Conservation (phyloP, 2,113 vertebrate genomes). For the Nipponia nippon region DNA sequence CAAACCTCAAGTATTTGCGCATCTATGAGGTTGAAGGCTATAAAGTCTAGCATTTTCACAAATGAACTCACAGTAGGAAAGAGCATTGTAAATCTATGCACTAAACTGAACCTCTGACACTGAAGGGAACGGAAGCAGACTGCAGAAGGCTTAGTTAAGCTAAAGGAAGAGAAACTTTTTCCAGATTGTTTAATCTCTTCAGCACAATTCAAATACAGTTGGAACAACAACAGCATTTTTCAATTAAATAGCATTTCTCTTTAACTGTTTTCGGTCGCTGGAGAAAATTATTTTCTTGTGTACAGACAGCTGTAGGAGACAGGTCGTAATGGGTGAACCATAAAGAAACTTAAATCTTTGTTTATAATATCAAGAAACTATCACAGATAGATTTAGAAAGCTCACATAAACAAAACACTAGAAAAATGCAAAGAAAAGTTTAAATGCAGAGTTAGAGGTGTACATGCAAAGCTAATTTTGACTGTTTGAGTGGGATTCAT, state of each 20-base stretch:
- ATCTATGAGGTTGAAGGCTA: neutral
- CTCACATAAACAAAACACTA: neutral
- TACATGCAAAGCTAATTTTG: slow-evolving; percentile 7
- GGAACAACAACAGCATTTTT: neutral
- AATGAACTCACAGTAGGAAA: neutral
- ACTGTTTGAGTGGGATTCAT: neutral
- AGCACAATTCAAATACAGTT: neutral
- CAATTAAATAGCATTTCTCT: neutral
- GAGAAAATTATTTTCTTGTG: neutral
- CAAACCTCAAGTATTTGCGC: slow-evolving; percentile 8
- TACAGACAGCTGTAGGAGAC: neutral
- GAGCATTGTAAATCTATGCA: neutral
- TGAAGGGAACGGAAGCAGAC: neutral
- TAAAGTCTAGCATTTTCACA: neutral
- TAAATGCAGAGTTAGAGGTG: neutral
- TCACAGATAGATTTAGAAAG: neutral
- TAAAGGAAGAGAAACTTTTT: neutral
- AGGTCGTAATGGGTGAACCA: neutral
- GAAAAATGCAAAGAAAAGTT: neutral
- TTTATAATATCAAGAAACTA: neutral
- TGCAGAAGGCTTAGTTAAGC: neutral
- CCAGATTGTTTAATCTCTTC: neutral
- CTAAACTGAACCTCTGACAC: neutral
- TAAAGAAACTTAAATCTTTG: neutral
- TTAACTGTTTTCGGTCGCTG: neutral